Evolutionary conservation across 1,140 invertebrate genomes (phyloP).

Genomic region (Reticulitermes speratus): DNA sequence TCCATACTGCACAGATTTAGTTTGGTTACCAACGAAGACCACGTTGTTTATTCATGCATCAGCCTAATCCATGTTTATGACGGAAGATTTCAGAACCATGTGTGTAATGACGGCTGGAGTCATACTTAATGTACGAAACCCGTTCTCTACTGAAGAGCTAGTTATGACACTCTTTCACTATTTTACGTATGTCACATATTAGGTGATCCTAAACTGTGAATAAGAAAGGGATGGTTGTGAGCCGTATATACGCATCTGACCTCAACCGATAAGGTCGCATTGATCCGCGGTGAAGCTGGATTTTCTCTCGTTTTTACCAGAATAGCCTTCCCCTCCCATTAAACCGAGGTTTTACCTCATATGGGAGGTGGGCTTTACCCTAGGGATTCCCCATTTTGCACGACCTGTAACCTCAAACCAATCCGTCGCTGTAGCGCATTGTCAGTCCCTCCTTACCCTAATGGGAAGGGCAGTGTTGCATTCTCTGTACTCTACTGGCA

Average conservation of each 20-base stretch:
- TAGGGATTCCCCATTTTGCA: neutral
- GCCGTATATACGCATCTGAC: neutral
- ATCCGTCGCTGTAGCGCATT: neutral
- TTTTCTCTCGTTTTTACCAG: neutral
- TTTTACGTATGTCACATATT: neutral
- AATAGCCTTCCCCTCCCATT: neutral
- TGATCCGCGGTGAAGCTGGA: neutral
- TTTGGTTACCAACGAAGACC: too few relatives aligned
- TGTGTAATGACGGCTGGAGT: too few relatives aligned
- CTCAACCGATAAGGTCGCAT: conserved; percentile 14
- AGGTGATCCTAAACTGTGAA: neutral
- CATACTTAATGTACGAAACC: too few relatives aligned
- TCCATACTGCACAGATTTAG: too few relatives aligned
- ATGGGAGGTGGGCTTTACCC: neutral
- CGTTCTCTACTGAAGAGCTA: too few relatives aligned
- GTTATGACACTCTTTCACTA: neutral
- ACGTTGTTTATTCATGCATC: too few relatives aligned
- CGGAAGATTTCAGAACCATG: too few relatives aligned
- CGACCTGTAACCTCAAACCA: neutral
- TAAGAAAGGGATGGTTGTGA: neutral
- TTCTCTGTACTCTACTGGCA: neutral
- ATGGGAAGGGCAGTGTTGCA: neutral
- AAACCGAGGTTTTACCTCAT: neutral
- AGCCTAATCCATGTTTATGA: too few relatives aligned
- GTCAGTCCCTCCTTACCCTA: neutral